A percentile compares a stretch with the other conserved stretches of the same genome.
These are phyloP conservation scores for Aphelinus certus DNA, from an alignment of 1,140 invertebrate species.

Conservation along the genomic window DNA sequence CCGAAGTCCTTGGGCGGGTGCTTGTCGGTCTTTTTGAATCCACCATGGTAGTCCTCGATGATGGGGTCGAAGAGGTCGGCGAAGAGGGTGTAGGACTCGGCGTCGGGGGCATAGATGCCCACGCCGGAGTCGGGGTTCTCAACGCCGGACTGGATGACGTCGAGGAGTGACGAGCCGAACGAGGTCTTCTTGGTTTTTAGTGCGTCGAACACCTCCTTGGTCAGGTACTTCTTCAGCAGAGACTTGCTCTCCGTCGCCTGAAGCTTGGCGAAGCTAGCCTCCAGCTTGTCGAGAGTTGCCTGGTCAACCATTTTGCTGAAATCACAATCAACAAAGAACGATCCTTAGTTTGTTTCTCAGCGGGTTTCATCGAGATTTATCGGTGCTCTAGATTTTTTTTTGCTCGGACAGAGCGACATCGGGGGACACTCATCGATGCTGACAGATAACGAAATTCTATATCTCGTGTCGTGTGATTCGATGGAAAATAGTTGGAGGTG, in stretches of 20 bases:
- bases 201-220: conserved; percentile 88
- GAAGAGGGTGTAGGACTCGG: conserved; percentile 91
- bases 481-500: no score
- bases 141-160: conserved; percentile 91
- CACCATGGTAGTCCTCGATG: conserved; percentile 95
- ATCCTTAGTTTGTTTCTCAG: no score
- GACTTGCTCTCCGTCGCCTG: conserved; percentile 90
- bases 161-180: conserved; percentile 88
- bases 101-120: conserved; percentile 95
- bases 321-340: no score
- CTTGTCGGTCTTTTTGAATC: conserved; percentile 92
- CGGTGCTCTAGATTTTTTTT: no score
- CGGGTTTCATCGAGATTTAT: no score
- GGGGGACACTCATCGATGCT: no score
- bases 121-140: conserved; percentile 91
- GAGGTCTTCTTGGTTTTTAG: conserved; percentile 92
- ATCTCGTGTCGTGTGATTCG: no score
- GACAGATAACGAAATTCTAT: no score
- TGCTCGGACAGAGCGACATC: no score
- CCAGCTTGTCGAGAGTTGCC: conserved; percentile 87
- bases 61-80: conserved; percentile 93
- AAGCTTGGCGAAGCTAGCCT: conserved; percentile 89
- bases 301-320: conserved; percentile 79
- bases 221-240: conserved; percentile 93
- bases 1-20: conserved; percentile 95